Conservation (phyloP, 2,113 vertebrate species). For the Carassius carassius region DNA sequence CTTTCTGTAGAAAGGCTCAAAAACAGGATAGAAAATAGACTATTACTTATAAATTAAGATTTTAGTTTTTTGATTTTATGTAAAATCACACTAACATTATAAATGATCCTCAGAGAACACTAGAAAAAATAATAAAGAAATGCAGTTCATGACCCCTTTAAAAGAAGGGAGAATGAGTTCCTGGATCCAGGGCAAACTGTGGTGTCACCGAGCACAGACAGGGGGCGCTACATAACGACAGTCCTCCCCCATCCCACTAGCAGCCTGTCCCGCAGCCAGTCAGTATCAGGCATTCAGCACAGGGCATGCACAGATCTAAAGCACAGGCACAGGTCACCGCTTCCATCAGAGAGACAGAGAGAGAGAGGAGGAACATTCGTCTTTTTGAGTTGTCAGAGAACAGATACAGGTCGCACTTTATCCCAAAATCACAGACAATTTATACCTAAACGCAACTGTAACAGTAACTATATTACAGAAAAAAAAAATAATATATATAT, state of each 20-base stretch:
- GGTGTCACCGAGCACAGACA: slow-evolving; percentile 72
- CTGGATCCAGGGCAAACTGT: slow-evolving; percentile 61
- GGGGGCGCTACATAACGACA: slow-evolving; percentile 60
- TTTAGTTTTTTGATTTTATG: too few species aligned
- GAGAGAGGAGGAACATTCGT: not conserved
- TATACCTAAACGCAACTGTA: too few species aligned
- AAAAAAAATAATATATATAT: too few species aligned
- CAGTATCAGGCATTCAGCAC: slow-evolving; percentile 69
- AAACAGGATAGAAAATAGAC: too few species aligned
- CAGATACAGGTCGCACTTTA: not conserved
- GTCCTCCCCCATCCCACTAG: slow-evolving; percentile 57
- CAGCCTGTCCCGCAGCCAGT: slow-evolving; percentile 54
- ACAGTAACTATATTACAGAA: not conserved
- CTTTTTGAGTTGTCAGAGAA: slow-evolving; percentile 37
- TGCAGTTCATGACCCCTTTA: too few species aligned
- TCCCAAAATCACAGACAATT: not conserved
- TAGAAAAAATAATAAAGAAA: too few species aligned
- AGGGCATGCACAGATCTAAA: slow-evolving; percentile 70
- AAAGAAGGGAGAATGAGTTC: not conserved
- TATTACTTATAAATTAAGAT: too few species aligned
- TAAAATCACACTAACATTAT: too few species aligned
- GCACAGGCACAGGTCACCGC: slow-evolving; percentile 16
- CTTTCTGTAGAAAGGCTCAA: too few species aligned
- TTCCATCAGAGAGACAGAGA: slow-evolving; percentile 8
- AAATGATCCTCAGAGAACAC: too few species aligned